Evolutionary conservation across 2,888 invertebrate genomes (phyloP).

Genomic region (Yponomeuta plumbellus): DNA sequence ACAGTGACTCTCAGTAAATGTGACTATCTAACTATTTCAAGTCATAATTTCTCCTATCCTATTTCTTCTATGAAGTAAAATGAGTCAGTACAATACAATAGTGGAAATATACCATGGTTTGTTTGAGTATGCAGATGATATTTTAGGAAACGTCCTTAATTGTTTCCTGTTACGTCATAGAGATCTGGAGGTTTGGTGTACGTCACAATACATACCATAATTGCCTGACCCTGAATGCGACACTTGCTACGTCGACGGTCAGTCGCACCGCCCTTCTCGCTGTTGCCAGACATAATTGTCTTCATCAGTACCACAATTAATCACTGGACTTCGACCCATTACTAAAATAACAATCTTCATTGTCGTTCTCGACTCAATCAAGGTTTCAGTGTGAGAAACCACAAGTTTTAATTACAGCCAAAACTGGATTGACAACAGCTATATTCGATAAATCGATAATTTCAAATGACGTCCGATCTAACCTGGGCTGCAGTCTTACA

Average conservation of each 20-base stretch:
- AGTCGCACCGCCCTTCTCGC: slow-evolving; percentile 4
- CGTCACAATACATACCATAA: background rate
- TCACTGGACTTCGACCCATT: slow-evolving; percentile 3
- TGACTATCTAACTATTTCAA: too few relatives aligned
- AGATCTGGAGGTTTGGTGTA: background rate
- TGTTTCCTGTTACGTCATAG: background rate
- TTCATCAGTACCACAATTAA: slow-evolving; percentile 4
- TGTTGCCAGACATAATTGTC: slow-evolving; percentile 6
- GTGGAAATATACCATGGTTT: too few relatives aligned
- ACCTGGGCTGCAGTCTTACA: background rate
- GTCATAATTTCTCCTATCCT: too few relatives aligned
- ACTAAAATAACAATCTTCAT: slow-evolving; percentile 11
- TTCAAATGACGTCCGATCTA: background rate
- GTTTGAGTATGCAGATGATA: too few relatives aligned
- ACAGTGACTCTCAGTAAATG: background rate
- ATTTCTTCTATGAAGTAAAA: too few relatives aligned
- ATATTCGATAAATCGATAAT: background rate
- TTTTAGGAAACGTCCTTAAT: background rate
- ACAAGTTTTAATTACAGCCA: background rate
- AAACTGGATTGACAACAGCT: background rate
- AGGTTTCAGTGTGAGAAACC: slow-evolving; percentile 6
- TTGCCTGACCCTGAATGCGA: slow-evolving; percentile 5
- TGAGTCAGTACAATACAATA: too few relatives aligned
- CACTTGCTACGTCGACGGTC: background rate
- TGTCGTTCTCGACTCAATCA: slow-evolving; percentile 7